These are phyloP conservation scores for Coenonympha arcania DNA, from an alignment of 2,888 invertebrate species.

Conservation along the genomic window DNA sequence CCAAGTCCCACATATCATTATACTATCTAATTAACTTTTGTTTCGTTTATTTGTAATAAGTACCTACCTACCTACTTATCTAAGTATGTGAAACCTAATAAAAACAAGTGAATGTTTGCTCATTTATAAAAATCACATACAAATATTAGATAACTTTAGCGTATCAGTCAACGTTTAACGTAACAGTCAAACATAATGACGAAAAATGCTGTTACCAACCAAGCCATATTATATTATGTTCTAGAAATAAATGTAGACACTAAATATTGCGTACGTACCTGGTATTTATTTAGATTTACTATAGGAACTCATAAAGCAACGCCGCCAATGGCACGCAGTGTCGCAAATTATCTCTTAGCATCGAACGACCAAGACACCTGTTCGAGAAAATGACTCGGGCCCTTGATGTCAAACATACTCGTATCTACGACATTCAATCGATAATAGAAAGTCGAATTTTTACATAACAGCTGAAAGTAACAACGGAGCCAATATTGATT, in stretches of 20 bases:
- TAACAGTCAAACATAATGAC: conserved; percentile 1
- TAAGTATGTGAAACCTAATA: not conserved
- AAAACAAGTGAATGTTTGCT: not conserved
- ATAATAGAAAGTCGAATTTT: conserved; percentile 58
- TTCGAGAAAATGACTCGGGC: conserved; percentile 8
- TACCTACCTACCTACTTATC: not conserved
- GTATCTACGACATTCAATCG: conserved; percentile 18
- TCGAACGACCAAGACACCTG: conserved; percentile 7
- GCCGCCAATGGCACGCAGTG: conserved; percentile 6
- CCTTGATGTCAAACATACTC: conserved; percentile 15
- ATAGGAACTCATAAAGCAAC: conserved; percentile 5
- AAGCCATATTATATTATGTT: not conserved
- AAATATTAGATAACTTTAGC: not conserved
- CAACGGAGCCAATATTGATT: conserved; percentile 54
- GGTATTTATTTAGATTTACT: conserved; percentile 9
- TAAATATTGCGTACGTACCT: not conserved
- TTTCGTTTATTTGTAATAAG: too few relatives aligned
- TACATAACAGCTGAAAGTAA: conserved; percentile 60
- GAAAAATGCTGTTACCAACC: conserved; percentile 1
- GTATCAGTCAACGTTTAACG: not conserved
- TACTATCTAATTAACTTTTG: not conserved
- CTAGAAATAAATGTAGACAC: not conserved
- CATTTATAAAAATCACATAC: not conserved
- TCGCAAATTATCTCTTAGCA: conserved; percentile 18
- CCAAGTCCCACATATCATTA: not conserved